These are phyloP conservation scores for Horisme vitalbata DNA, from an alignment of 2,888 invertebrate genomes.

Conservation along the genomic window DNA sequence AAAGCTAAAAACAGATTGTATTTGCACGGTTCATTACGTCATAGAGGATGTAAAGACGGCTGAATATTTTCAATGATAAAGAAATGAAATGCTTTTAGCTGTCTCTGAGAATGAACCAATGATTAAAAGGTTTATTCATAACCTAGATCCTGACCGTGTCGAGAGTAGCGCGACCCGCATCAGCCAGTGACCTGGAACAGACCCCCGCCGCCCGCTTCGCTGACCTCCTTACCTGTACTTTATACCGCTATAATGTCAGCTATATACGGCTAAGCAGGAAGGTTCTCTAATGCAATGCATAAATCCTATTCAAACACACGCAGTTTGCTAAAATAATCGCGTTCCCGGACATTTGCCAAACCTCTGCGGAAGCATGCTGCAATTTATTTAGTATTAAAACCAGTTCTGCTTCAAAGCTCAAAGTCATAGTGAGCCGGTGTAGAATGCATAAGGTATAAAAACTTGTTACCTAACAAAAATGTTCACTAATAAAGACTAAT, in stretches of 20 bases:
- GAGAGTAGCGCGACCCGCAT: conserved; percentile 55
- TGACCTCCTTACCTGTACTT: conserved; percentile 56
- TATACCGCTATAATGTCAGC: conserved; percentile 16
- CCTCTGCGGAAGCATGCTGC: conserved; percentile 15
- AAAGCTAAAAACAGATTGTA: too few species aligned
- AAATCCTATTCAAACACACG: conserved; percentile 4
- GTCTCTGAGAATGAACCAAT: too few species aligned
- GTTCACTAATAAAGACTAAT: too few species aligned
- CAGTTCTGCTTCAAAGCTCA: conserved; percentile 6
- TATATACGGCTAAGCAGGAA: background rate
- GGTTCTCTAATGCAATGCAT: background rate
- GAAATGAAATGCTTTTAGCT: too few species aligned
- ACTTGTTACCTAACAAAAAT: background rate
- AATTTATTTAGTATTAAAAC: too few species aligned
- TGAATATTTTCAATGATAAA: too few species aligned
- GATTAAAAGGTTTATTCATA: conserved; percentile 29
- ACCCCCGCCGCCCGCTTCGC: conserved; percentile 40
- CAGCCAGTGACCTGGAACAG: conserved; percentile 67
- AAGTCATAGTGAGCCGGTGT: conserved; percentile 4
- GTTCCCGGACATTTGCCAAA: conserved; percentile 19
- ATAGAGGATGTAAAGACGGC: too few species aligned
- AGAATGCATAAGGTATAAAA: background rate
- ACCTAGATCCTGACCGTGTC: conserved; percentile 50
- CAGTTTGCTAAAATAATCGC: conserved; percentile 7
- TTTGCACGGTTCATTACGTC: too few species aligned